phyloP scores from a whole-genome alignment of 2,797 vertebrate genomes.

The Diplodus sargus region DNA sequence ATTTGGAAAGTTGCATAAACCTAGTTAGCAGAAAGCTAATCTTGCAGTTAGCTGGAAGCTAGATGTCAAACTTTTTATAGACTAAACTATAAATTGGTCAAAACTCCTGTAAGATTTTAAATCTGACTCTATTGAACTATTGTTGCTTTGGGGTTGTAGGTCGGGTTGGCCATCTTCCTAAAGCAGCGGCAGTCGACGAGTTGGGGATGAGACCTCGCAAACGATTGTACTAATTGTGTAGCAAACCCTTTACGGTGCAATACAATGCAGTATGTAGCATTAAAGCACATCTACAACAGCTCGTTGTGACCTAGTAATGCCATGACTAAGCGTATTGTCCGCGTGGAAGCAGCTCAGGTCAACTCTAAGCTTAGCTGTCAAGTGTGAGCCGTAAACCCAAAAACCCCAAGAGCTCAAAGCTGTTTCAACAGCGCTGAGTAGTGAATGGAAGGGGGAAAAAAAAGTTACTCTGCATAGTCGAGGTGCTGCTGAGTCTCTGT shows the following conservation, averaged over 20 bases:
- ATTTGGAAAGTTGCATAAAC: too few species aligned
- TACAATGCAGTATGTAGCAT: conserved; percentile 3
- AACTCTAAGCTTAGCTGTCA: conserved; percentile 21
- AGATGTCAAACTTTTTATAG: too few species aligned
- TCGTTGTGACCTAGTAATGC: conserved; percentile 24
- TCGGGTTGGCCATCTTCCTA: too few species aligned
- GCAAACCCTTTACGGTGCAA: background rate
- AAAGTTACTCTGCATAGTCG: conserved; percentile 32
- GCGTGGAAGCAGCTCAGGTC: conserved; percentile 42
- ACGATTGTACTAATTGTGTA: too few species aligned
- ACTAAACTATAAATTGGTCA: too few species aligned
- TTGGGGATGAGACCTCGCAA: too few species aligned
- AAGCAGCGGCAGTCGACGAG: too few species aligned
- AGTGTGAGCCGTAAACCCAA: conserved; percentile 28
- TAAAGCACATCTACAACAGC: conserved; percentile 18
- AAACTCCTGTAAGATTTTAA: too few species aligned
- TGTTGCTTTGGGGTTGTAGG: too few species aligned
- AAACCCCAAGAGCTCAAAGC: conserved; percentile 46
- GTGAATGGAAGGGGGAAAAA: conserved; percentile 29
- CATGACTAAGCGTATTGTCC: conserved; percentile 43
- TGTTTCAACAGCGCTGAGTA: conserved; percentile 38
- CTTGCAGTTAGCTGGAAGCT: too few species aligned
- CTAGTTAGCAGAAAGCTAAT: too few species aligned
- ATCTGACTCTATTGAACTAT: too few species aligned
- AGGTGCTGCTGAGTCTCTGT: conserved; percentile 53